phyloP scores from a whole-genome alignment of 2,797 vertebrate species.

The Halcyon chelicuti region DNA sequence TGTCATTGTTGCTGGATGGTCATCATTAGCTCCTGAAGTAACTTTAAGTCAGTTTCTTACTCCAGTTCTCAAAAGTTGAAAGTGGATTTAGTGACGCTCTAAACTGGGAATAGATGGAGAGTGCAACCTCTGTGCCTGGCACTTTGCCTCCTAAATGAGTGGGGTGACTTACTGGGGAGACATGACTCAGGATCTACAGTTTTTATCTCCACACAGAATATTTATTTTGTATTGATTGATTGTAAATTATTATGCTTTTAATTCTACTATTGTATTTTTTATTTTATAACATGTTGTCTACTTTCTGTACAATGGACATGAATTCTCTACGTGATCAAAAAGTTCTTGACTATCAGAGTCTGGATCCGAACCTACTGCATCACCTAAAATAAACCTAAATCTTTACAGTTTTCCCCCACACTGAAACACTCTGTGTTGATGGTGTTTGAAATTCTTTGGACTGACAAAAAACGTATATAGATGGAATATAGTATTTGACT shows the following conservation, averaged over 20 bases:
- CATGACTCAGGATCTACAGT: not conserved
- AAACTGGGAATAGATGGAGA: not conserved
- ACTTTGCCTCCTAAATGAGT: not conserved
- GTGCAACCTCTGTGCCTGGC: not conserved
- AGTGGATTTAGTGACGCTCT: not conserved
- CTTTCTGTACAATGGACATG: not conserved
- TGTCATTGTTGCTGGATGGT: not conserved
- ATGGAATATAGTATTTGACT: not conserved
- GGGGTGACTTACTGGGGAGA: not conserved
- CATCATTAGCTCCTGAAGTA: not conserved
- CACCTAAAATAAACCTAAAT: not conserved
- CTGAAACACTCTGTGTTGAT: fast-evolving
- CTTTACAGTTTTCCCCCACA: not conserved
- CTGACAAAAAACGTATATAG: not conserved
- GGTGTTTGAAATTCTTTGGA: not conserved
- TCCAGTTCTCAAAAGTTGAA: not conserved
- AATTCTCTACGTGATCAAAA: not conserved
- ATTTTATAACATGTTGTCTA: not conserved
- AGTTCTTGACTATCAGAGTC: not conserved
- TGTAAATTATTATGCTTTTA: not conserved
- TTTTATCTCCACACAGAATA: not conserved
- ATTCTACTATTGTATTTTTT: not conserved
- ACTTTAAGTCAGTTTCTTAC: not conserved
- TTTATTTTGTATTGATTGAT: not conserved
- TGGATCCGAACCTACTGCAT: not conserved